These are phyloP conservation scores for Narcine bancroftii DNA, from an alignment of 2,113 vertebrate species.

Conservation along the genomic window DNA sequence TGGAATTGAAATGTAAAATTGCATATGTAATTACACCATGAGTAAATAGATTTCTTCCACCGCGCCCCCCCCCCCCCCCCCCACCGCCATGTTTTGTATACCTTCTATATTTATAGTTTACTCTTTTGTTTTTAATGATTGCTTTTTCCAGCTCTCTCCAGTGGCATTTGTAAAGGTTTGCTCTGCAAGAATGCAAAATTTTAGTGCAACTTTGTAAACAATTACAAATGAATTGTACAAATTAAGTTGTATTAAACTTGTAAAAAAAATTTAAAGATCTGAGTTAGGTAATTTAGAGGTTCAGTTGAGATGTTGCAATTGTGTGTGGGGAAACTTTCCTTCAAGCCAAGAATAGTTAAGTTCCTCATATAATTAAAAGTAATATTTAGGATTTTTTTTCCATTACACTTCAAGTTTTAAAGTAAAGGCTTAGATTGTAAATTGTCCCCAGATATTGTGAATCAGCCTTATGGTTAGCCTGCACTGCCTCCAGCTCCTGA, in stretches of 20 bases:
- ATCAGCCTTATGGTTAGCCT: background rate
- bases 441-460: background rate
- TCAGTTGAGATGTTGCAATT: no score
- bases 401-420: no score
- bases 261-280: no score
- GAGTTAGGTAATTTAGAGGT: no score
- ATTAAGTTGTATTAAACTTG: no score
- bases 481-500: background rate
- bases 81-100: no score
- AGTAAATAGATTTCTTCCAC: no score
- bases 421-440: background rate
- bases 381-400: background rate
- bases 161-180: background rate
- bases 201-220: no score
- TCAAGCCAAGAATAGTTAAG: no score
- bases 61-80: no score
- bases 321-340: no score
- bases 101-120: no score
- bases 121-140: background rate
- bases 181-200: background rate
- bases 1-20: constrained; percentile 22
- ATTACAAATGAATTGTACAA: background rate
- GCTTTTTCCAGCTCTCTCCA: background rate
- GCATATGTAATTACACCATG: background rate
- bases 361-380: background rate